Evolutionary conservation across 2,888 invertebrate genomes (phyloP), one percentile per base, ranked within the genome.

Genomic region (Mesoligia furuncula): DNA sequence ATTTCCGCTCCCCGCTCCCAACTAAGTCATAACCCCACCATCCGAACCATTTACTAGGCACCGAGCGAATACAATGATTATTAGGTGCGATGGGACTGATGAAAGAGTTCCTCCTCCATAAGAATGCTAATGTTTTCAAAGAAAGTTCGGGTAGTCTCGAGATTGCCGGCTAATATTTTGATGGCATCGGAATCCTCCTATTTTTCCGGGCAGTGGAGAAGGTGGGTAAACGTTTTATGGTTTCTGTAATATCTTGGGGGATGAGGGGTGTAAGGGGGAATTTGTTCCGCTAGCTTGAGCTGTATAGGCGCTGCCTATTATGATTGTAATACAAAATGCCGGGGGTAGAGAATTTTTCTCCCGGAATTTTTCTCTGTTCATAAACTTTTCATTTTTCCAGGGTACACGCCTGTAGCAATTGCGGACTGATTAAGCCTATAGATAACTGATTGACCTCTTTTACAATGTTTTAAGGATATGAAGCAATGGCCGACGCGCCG

Each of bases 51-150:
- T 89, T 72, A 79, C 76, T 69, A 73, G 57, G 75, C 74, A 76
- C 68, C 27, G 69, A 83, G 57, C 73, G 83, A 86, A 90, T 85
- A 87, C 89, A 88, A 89, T 88, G 88, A 90, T 89, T 87, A 90
- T 88, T 88, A 89, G 79, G 84, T 85, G 80, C 79, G 73, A 84
- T 84, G 79, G 79, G 67, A 84, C 85, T 87, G 88, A 85, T 82
- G 86, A 84, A 88, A 89, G 79, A 76, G 82, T 80, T 83, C 79
- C 78, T 68, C 24, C 59, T 61, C 81, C 80, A 86, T 89, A 86
- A 85, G 88, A 89, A 88, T 89, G 89, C 88, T 89, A 88, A 88
- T 89, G 81, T 83, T 86, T 76, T 45, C 72, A 68, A 69, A 39
- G 64, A 79, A 76, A 79, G 61, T 67, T 71, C 66, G 78, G 77